Evolutionary conservation across 2,797 vertebrate genomes (phyloP).

Genomic region (Babyrousa celebensis): DNA sequence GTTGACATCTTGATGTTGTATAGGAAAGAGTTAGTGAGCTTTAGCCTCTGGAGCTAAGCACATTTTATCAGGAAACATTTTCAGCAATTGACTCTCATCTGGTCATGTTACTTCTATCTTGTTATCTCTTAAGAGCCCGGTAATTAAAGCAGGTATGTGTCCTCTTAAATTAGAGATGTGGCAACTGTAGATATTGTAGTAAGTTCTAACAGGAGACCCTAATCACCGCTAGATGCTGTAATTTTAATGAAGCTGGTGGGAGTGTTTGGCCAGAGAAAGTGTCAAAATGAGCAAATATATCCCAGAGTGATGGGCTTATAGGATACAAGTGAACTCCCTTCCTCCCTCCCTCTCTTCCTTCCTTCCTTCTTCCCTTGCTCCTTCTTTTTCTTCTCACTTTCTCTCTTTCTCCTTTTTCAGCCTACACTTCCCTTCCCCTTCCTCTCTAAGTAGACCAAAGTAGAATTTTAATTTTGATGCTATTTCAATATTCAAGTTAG

Average conservation of each 20-base stretch:
- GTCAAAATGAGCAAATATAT: conserved; percentile 62
- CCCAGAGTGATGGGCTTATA: conserved; percentile 10
- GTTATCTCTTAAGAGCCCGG: conserved; percentile 73
- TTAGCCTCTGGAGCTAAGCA: conserved; percentile 74
- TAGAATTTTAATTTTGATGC: neutral
- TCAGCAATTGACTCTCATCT: conserved; percentile 80
- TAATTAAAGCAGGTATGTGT: conserved; percentile 81
- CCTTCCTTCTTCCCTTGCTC: rapidly evolving
- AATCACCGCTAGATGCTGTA: conserved; percentile 71
- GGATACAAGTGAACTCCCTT: neutral
- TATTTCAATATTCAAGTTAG: neutral
- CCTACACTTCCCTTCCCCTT: neutral
- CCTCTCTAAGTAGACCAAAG: conserved; percentile 1
- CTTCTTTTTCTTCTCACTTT: rapidly evolving
- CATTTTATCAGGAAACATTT: conserved; percentile 79
- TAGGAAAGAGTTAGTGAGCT: conserved; percentile 71
- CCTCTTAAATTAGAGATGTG: conserved; percentile 80
- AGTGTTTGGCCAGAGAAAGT: conserved; percentile 57
- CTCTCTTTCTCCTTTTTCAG: too few relatives aligned
- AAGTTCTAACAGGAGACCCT: conserved; percentile 57
- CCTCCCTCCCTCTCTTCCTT: too few relatives aligned
- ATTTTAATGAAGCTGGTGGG: conserved; percentile 68
- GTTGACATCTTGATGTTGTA: conserved; percentile 70
- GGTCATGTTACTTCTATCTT: conserved; percentile 82
- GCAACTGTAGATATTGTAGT: conserved; percentile 66